Evolutionary conservation across 1,140 invertebrate species (phyloP), one percentile per base, ranked within the genome.

Genomic region (Ips nitidus): DNA sequence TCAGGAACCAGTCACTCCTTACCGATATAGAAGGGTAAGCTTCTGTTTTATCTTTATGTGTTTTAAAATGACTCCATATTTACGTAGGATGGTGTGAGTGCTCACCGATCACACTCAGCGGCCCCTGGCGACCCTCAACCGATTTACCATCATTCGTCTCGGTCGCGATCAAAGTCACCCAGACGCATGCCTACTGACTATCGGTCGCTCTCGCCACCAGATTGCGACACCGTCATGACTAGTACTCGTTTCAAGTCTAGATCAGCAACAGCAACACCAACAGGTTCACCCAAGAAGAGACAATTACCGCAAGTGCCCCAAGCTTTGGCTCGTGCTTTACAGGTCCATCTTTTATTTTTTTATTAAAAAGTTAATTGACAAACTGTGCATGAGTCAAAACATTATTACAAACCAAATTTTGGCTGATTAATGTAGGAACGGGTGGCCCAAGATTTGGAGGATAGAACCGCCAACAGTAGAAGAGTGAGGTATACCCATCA

Each of bases 201-300:
- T 79, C 84, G 89, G 68, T 91, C 90, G 73, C 83, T 92, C 68
- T 92, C 91, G 68, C 91, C 91, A 66, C 89, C 91, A 57, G 88
- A 90, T 75, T 78, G 78, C 52, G 79, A 79, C 40, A 41, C 63
- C 4, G 75, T 78, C 4, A 69, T 66, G 8, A 66, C 74, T 36
- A 72, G 73, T 36, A 83, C 83, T 63, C 86, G 89, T 72, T 91
- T 91, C 76, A 87, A 90, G 77, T 93, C 92, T 41, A 87, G 92
- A 47, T 95, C 93, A 52, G 92, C 93, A 45, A 95, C 92, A 42
- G 93, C 92, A 41, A 96, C 94, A n/a, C 94, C 94, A 55, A 94
- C 94, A 41, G 94, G 94, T 50, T 97, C 94, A 43, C 94, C 95
- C 40, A 97, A 97, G 83, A 98, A 97, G 83, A 85, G 96, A 70